Evolutionary conservation across 1,140 invertebrate genomes (phyloP).

Genomic region (Plectrocnemia conspersa): DNA sequence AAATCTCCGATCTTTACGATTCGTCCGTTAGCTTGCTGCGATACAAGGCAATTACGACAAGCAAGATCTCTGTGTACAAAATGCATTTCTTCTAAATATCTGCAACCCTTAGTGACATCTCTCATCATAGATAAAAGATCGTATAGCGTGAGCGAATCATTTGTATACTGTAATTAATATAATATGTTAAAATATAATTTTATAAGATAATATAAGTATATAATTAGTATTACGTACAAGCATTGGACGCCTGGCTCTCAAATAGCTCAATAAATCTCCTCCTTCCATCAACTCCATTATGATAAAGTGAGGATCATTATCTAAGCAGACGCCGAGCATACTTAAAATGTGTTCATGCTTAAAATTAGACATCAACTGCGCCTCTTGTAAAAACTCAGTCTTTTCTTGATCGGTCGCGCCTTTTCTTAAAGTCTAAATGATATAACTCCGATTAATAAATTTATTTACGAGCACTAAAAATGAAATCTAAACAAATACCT

Average conservation of each 20-base stretch:
- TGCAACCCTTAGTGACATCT: constrained; percentile 89
- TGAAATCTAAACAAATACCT: constrained; percentile 54
- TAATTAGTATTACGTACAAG: constrained; percentile 49
- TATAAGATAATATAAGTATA: neutral
- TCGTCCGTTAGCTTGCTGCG: constrained; percentile 59
- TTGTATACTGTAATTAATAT: constrained; percentile 43
- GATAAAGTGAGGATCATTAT: constrained; percentile 88
- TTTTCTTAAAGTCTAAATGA: constrained; percentile 75
- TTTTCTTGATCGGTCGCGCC: constrained; percentile 90
- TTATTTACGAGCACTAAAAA: neutral
- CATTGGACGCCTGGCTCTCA: constrained; percentile 69
- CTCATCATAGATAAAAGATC: constrained; percentile 90
- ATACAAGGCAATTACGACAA: constrained; percentile 88
- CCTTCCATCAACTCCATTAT: constrained; percentile 97
- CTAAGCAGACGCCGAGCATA: constrained; percentile 88
- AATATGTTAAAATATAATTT: constrained; percentile 7
- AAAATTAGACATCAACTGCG: constrained; percentile 94
- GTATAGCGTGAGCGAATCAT: constrained; percentile 63
- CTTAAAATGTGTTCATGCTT: constrained; percentile 92
- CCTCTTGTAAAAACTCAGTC: constrained; percentile 93
- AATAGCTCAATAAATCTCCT: constrained; percentile 87
- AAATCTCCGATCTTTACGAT: constrained; percentile 97
- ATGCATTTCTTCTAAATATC: constrained; percentile 89
- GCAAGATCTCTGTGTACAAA: constrained; percentile 96
- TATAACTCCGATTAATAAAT: neutral